Evolutionary conservation across 2,797 vertebrate genomes (phyloP), one percentile per base, ranked within the genome.

Genomic region (Periophthalmus magnuspinnatus): DNA sequence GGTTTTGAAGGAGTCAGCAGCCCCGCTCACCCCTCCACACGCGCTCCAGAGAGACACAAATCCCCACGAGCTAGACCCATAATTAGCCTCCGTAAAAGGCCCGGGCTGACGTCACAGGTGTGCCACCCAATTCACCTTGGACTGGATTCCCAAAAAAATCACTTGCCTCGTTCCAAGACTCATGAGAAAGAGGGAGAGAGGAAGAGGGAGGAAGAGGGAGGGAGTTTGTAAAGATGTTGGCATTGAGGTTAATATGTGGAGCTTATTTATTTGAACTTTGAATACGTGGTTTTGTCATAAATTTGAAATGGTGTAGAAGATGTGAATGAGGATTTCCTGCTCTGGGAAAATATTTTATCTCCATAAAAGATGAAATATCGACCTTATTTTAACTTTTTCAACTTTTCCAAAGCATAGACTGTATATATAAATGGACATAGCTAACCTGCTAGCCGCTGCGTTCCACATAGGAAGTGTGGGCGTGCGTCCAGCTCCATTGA

Each of bases 51-150:
- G 81, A 84, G 81, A 85, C 85, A 80, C 79, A 89, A 85, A 85
- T 87, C 83, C 87, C 83, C 79, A 72, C 65, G 88, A 69, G 86
- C 32, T 67, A 76, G 61, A 14, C 73, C 89, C 85, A 85, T 88
- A 91, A 92, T 92, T 91, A 91, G 87, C 86, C 75, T 71, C 78
- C 65, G 68, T 85, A 55, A 84, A 82, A 83, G 83, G 76, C 82
- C 84, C 77, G 55, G 64, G 64, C 75, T 88, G 81, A 88, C 77
- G 80, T 90, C 87, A 89, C 77, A 70, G 63, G 71, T 80, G 70
- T 76, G 88, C 84, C 81, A 88, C 75, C 48, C 76, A 84, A 80
- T 79, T 90, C 83, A 90, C 89, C 90, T 92, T 92, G 90, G 83
- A 90, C 86, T 88, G 79, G 69, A 74, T 85, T 87, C 80, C 72